Conservation (phyloP, 2,888 invertebrate species). For the Achlya flavicornis region DNA sequence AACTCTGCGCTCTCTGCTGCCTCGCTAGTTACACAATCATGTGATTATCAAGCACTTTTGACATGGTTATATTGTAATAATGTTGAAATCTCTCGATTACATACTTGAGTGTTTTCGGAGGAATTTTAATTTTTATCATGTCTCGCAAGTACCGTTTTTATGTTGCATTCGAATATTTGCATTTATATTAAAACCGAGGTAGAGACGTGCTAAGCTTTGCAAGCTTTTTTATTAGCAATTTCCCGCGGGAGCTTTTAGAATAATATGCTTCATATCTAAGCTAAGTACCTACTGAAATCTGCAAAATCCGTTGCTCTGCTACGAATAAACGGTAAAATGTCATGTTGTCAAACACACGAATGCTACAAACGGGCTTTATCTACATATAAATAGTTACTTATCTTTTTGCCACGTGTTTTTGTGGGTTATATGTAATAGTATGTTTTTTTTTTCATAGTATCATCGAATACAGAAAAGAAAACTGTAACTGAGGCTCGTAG, state of each 20-base stretch:
- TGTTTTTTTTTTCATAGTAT: too few relatives aligned
- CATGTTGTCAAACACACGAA: neutral
- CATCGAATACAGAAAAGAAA: too few relatives aligned
- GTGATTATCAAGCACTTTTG: too few relatives aligned
- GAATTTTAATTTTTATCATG: neutral
- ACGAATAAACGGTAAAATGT: neutral
- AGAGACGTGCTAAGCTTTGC: neutral
- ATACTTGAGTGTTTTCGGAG: neutral
- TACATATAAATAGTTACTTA: too few relatives aligned
- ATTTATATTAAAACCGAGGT: neutral
- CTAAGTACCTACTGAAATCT: neutral
- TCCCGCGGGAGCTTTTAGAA: constrained; percentile 2
- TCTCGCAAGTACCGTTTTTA: neutral
- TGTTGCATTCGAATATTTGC: neutral
- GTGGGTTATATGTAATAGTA: too few relatives aligned
- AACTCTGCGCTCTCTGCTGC: too few relatives aligned
- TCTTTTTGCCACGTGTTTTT: too few relatives aligned
- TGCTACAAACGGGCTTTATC: neutral
- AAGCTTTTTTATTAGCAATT: constrained; percentile 4
- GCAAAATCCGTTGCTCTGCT: neutral
- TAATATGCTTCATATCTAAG: neutral
- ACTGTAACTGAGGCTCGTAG: too few relatives aligned
- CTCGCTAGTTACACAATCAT: too few relatives aligned
- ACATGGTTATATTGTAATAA: too few relatives aligned
- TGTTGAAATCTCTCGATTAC: too few relatives aligned